Percentiles rank a stretch among this genome's conserved stretches.
Evolutionary conservation across 2,888 invertebrate genomes (phyloP).

Genomic region (Leptopilina drosophilae): DNA sequence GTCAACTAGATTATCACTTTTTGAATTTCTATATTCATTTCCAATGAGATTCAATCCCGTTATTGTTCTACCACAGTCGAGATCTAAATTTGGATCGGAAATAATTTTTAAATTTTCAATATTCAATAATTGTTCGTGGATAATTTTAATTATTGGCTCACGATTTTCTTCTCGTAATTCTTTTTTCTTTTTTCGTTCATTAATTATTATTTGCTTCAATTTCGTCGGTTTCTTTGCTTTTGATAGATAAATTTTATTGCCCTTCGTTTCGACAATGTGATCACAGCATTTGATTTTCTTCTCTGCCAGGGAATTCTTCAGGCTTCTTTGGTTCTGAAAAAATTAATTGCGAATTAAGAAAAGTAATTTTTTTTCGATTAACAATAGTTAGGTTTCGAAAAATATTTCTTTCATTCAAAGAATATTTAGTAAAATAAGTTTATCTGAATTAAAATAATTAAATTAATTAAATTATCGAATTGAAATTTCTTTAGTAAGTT

Average conservation of each 20-base stretch:
- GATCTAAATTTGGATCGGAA: constrained; percentile 55
- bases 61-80: constrained; percentile 57
- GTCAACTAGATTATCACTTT: constrained; percentile 52
- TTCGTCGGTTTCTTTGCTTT: constrained; percentile 46
- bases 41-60: constrained; percentile 59
- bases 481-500: too few relatives aligned
- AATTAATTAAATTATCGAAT: too few relatives aligned
- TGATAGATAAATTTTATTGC: constrained; percentile 24
- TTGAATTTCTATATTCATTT: constrained; percentile 55
- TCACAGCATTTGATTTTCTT: constrained; percentile 12
- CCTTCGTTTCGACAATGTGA: not conserved
- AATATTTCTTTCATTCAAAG: too few relatives aligned
- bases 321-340: constrained; percentile 12
- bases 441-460: too few relatives aligned
- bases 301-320: constrained; percentile 9
- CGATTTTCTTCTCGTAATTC: constrained; percentile 34
- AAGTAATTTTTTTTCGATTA: too few relatives aligned
- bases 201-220: constrained; percentile 38
- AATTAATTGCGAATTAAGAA: not conserved
- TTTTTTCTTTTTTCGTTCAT: constrained; percentile 22
- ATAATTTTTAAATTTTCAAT: constrained; percentile 62
- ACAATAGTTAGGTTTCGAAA: too few relatives aligned
- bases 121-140: constrained; percentile 50
- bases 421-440: too few relatives aligned
- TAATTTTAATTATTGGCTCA: constrained; percentile 39